Base-by-base conservation (phyloP, 2,113 vertebrate species). In the Psammodynastes pulverulentus region DNA sequence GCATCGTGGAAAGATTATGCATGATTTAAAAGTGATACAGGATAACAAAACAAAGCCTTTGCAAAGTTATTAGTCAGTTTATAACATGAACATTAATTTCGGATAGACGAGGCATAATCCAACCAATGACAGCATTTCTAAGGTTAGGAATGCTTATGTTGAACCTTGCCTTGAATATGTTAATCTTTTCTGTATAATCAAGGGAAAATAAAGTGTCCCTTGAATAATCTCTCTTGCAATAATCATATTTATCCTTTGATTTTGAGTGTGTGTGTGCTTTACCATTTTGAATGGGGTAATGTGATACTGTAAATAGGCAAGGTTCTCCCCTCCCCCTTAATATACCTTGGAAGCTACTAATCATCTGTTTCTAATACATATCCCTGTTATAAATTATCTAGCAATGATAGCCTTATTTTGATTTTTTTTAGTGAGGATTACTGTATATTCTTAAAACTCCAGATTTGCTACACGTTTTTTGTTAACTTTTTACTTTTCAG, bases 391-490 rank as follows among this genome's bases (percentile, higher is more conserved):
- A 87, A 93, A 62, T 43, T 92, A 49, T 29, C 46, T 84, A 51
- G 72, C 84, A 91, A 49, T 84, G 43, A 23, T 79, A 48, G 34
- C 12, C 8, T 10, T 0, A 0, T 88, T 12, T 85, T 89, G 79
- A 49, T 86, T 79, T 79, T 51, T 13, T 48, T 53, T 72, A 29
- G 89, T 90, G 88, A 62, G 89, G 23, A 21, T 43, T 79, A 79
- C 72, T 84, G 46, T 46, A 89, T 93, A 94, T 89, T 72, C 84
- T 9, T 92, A 93, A 89, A 93, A 85, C 26, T 95, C 89, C 54
- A 17, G 52, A 3, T 91, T 96, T 87, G 91, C 88, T 90, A 72
- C 12, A 29, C 93, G 13, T 86, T 94, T 94, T 96, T 94, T 97
- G 93, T 90, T 39, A 93, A 19, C 79, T 89, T 51, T 90, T 95